Evolutionary conservation across 2,797 vertebrate genomes (phyloP), one percentile per base, ranked within the genome.

Genomic region (Poecile montanus): DNA sequence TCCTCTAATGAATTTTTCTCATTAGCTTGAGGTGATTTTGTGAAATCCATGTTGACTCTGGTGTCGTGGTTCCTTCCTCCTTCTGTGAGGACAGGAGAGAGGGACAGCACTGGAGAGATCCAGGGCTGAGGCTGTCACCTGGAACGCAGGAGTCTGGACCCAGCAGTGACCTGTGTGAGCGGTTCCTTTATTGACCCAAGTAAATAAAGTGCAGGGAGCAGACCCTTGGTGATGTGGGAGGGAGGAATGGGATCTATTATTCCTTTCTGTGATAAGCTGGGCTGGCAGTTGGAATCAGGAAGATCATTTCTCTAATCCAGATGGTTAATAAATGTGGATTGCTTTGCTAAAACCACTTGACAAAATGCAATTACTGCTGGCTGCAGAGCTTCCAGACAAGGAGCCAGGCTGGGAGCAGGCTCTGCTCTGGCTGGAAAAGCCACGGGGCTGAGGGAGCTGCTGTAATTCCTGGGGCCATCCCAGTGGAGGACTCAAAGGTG

Each of bases 261-360:
- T 82, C 87, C 67, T 7, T 12, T 57, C 85, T 61, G 47, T 54
- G 89, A 50, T 77, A 85, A 70, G 72, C 89, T 74, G 71, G 51
- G 72, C 75, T 54, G 89, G 95, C 93, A 67, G 81, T 67, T 67
- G 58, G 75, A 91, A 92, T 83, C 91, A 83, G 67, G 93, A 88
- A 50, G 75, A 74, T 77, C 22, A 63, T 95, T 89, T 77, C 91
- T 92, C 89, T 93, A 83, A 93, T 85, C 85, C 91, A 83, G 85
- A 57, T 71, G 89, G 89, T 78, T 95, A 93, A 96, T 93, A 94
- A 75, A 77, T 53, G 84, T 80, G 89, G 75, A 93, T 93, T 85
- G 82, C 75, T 93, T 92, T 89, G 34, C 85, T 85, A 89, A 92
- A 92, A 73, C 81, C 87, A 79, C 89, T 93, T 91, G 81, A 85